Evolutionary conservation across 2,888 invertebrate species (phyloP).

Genomic region (Agelastica alni): DNA sequence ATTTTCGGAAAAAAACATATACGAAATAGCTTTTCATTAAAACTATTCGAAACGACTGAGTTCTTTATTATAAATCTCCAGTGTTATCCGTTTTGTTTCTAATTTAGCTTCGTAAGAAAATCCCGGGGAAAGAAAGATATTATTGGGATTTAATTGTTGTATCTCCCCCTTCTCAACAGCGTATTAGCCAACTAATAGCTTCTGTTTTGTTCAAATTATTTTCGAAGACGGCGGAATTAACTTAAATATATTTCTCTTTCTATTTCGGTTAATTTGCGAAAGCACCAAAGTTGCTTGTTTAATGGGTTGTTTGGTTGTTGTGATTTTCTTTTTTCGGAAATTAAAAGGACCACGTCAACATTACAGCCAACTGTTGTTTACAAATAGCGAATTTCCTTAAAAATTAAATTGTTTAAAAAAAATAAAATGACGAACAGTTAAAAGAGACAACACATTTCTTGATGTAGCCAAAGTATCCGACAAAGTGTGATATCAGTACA

Average conservation of each 20-base stretch:
- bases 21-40: neutral
- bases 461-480: too few relatives aligned
- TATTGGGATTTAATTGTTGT: constrained; percentile 23
- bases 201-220: constrained; percentile 15
- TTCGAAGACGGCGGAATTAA: constrained; percentile 7
- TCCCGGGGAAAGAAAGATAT: constrained; percentile 11
- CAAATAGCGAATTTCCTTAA: too few relatives aligned
- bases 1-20: too few relatives aligned
- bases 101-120: neutral
- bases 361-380: too few relatives aligned
- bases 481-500: too few relatives aligned
- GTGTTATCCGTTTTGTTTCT: neutral
- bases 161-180: constrained; percentile 4
- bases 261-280: neutral
- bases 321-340: neutral
- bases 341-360: neutral
- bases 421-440: too few relatives aligned
- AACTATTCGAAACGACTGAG: neutral
- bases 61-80: neutral
- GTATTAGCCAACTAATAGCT: constrained; percentile 21
- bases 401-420: too few relatives aligned
- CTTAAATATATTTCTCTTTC: neutral
- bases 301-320: neutral
- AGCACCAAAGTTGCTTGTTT: neutral
- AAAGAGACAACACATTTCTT: too few relatives aligned